These are phyloP conservation scores for Gonocerus acuteangulatus DNA, from an alignment of 2,888 invertebrate species.

Conservation along the genomic window DNA sequence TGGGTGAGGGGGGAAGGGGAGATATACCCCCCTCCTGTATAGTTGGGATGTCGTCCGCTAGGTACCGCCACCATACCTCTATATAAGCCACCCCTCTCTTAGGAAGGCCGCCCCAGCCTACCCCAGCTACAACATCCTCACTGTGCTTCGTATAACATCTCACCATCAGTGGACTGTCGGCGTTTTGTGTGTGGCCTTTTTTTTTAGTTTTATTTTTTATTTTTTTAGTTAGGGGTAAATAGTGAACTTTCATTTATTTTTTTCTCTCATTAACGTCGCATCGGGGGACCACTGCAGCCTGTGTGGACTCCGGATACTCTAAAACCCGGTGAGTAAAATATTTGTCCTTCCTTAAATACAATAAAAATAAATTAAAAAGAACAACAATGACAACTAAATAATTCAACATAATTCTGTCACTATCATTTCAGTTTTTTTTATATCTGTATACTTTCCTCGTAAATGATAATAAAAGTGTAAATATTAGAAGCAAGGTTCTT, in stretches of 20 bases:
- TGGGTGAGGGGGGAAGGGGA: neutral
- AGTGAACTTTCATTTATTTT: neutral
- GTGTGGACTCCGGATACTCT: constrained; percentile 8
- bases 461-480: neutral
- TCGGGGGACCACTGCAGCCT: neutral
- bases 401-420: neutral
- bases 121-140: neutral
- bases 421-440: too few species aligned
- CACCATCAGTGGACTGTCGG: neutral
- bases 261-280: neutral
- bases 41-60: neutral
- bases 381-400: neutral
- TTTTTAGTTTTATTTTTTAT: neutral
- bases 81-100: constrained; percentile 6
- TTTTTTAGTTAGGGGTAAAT: neutral
- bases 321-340: neutral
- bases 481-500: neutral
- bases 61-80: constrained; percentile 1
- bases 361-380: too few species aligned
- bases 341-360: neutral
- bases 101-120: neutral
- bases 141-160: neutral
- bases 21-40: neutral
- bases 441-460: too few species aligned
- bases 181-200: neutral